Evolutionary conservation across 2,888 invertebrate species (phyloP), one percentile per base, ranked within the genome.

Genomic region (Papilio demoleus): DNA sequence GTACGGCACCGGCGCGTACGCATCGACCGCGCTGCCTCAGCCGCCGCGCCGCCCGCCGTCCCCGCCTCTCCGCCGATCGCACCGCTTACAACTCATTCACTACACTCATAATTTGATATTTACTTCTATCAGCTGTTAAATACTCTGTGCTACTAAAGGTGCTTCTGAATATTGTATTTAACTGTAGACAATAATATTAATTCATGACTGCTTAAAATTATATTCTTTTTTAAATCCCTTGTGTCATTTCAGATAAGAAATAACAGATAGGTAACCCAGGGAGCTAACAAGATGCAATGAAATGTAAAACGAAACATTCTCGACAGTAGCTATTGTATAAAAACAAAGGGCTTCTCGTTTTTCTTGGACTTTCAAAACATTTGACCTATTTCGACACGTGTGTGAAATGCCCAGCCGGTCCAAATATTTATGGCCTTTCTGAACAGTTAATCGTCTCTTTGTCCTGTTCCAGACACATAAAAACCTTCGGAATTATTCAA

Each of bases 381-480:
- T 68, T 70, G 71, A 73, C 73, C 73, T 70, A 72, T 71, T 71
- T 73, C 70, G 68, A 71, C 73, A 72, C 72, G 72, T 72, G 73
- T 58, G 58, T 71, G 70, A 71, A 73, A 71, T 71, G 72, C 50
- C 45, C 65, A 61, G 65, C 19, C 56, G 45, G 24, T 24, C 62
- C 11, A 82, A 84, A 80, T 83, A 76, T 88, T 88, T 87, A 87
- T 83, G 80, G 77, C 81, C 79, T 71, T 79, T 78, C 78, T 79
- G 76, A 81, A 82, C 82, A 80, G 86, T 87, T 84, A 85, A 86
- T 84, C 79, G 82, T 78, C 77, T 83, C 88, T 87, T 88, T 88
- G 88, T 88, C 79, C 81, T 71, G 75, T 74, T 84, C 86, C 88
- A 88, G 88, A 88, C 89, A 85, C 85, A 88, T 88, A 88, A 90